Percentiles rank a stretch among this genome's conserved stretches.
phyloP scores from a whole-genome alignment of 2,797 vertebrate genomes.

The Arremon aurantiirostris region DNA sequence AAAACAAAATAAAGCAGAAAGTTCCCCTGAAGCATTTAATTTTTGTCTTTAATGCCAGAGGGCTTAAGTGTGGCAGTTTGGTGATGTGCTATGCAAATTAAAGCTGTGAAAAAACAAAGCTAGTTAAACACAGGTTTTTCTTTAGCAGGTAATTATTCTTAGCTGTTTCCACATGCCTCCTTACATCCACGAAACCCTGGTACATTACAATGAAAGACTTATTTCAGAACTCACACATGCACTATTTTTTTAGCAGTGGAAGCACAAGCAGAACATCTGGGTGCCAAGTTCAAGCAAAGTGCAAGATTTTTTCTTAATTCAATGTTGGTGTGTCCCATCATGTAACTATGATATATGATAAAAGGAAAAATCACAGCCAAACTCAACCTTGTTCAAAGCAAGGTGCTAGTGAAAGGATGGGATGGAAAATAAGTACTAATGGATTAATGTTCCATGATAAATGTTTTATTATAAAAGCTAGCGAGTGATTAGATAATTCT shows the following conservation, averaged over 20 bases:
- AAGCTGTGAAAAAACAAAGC: slow-evolving; percentile 59
- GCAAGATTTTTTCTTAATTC: slow-evolving; percentile 68
- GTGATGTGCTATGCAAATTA: slow-evolving; percentile 64
- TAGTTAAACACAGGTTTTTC: slow-evolving; percentile 48
- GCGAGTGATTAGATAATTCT: slow-evolving; percentile 81
- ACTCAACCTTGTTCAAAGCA: slow-evolving; percentile 73
- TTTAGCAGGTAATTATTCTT: slow-evolving; percentile 54
- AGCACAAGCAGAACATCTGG: slow-evolving; percentile 65
- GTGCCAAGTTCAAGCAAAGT: slow-evolving; percentile 82
- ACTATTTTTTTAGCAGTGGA: slow-evolving; percentile 56
- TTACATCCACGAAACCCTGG: slow-evolving; percentile 8
- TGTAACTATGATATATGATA: slow-evolving; percentile 80
- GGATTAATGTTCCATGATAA: slow-evolving; percentile 78
- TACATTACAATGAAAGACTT: slow-evolving; percentile 49
- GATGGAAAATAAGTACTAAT: slow-evolving; percentile 77
- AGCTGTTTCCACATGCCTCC: slow-evolving; percentile 48
- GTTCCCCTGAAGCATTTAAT: background rate
- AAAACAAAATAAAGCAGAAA: slow-evolving; percentile 52
- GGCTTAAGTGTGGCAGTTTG: slow-evolving; percentile 43
- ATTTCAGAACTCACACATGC: slow-evolving; percentile 60
- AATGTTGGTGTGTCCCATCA: slow-evolving; percentile 69
- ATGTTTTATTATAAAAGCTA: slow-evolving; percentile 77
- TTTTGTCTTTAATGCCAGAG: slow-evolving; percentile 42
- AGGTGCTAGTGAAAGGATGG: slow-evolving; percentile 78
- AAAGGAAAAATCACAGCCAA: slow-evolving; percentile 73